Evolutionary conservation across 2,797 vertebrate species (phyloP), one percentile per base, ranked within the genome.

Genomic region (Poecilia wingei): DNA sequence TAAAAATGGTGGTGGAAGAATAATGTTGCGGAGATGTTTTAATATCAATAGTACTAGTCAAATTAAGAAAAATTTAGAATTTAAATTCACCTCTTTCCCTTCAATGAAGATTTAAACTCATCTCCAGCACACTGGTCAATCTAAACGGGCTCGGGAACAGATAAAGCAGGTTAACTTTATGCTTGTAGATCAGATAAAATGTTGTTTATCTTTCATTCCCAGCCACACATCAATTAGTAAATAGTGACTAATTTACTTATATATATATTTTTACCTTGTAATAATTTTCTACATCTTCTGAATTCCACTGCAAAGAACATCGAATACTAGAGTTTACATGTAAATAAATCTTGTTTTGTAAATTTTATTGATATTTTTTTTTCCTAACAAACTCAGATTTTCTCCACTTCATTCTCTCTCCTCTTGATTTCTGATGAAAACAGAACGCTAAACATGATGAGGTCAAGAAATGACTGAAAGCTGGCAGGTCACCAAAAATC

Each of bases 401-500:
- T n/a, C 18, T 28, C 31, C 20, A 7, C 45, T 36, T 70, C 12
- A 7, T 72, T 31, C 49, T 43, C 36, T 3, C 73, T 78, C 45
- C 36, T 81, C 33, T 70, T 28, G 2, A 73, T 45, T n/a, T 74
- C 57, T 59, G 22, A n/a, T 51, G 73, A 33, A 55, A 85, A 55
- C n/a, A 49, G 3, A 73, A 76, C 79, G 78, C 78, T 75, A 87
- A 87, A 87, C 84, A 80, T 72, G 76, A 86, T 57, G 71, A 72
- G 69, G 51, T 81, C 41, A 55, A 78, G 31, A 53, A 75, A 78
- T 45, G 41, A 79, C 79, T 68, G 79, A 80, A 28, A 80, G 72
- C 76, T 88, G 79, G 82, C 82, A 84, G 76, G 76, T 76, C 80
- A 84, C 74, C 81, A 85, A 87, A 77, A 72, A 73, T 87, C 83